Evolutionary conservation across 2,797 vertebrate species (phyloP), one percentile per base, ranked within the genome.

Genomic region (Microtus californicus): DNA sequence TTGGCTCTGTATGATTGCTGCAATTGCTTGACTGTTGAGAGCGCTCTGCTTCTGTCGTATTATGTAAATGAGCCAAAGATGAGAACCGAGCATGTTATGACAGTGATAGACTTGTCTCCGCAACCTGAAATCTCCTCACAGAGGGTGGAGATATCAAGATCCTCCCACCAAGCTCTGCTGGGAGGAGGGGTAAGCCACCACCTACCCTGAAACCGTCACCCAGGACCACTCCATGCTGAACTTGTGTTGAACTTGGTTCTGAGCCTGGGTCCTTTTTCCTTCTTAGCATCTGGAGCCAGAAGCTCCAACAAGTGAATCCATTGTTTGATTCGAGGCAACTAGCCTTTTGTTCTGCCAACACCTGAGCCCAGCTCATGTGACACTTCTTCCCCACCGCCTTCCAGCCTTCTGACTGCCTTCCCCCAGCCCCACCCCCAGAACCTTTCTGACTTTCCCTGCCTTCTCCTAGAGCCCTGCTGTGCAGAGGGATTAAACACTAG

Each of bases 291-390:
- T 95, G 37, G 48, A 96, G 43, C 25, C 74, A 82, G 79, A 90
- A 92, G 77, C 88, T 88, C 90, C 71, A 90, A n/a, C 34, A 56
- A 79, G 86, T 63, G 12, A 76, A 43, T 69, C 71, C 77, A 17
- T 74, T 95, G 63, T 89, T 92, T 87, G 67, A 56, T 67, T 71
- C n/a, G 10, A 69, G 19, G 11, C 14, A 21, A 21, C 4, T 56
- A 76, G 76, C 56, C 54, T 92, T 94, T 89, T 93, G 78, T 92
- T 87, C 73, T 91, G 67, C 34, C 76, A 59, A 43, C 51, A 61
- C 14, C 90, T 31, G 54, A 95, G 56, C 13, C 93, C 69, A 69
- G 54, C 51, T 91, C 61, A 74, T 48, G 59, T 37, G 31, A 43
- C 37, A 77, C 40, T 10, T 73, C 51, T 74, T 80, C 40, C n/a